Evolutionary conservation across 2,797 vertebrate genomes (phyloP).

Genomic region (Gymnodraco acuticeps): DNA sequence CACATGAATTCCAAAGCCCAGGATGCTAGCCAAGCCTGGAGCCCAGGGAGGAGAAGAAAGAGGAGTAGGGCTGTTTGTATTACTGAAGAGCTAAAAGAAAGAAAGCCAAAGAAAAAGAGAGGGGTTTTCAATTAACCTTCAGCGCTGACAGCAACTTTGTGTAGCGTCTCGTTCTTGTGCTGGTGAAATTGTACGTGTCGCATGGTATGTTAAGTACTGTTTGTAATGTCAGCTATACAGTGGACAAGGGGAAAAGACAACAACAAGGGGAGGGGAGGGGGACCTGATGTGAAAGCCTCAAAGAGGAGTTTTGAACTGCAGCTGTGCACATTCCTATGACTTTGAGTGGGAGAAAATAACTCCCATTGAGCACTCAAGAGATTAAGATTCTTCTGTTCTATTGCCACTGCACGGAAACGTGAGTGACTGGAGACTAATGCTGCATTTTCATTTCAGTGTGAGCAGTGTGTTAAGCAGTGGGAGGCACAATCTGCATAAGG

Average conservation of each 20-base stretch:
- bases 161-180: conserved; percentile 38
- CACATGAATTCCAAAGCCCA: conserved; percentile 77
- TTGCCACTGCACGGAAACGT: conserved; percentile 39
- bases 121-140: conserved; percentile 74
- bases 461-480: conserved; percentile 13
- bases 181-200: conserved; percentile 51
- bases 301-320: conserved; percentile 64
- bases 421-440: conserved; percentile 39
- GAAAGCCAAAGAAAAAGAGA: conserved; percentile 38
- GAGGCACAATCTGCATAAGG: conserved; percentile 1
- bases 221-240: conserved; percentile 47
- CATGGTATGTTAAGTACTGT: conserved; percentile 41
- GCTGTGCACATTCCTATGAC: conserved; percentile 70
- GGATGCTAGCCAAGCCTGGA: conserved; percentile 75
- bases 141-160: conserved; percentile 48
- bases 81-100: conserved; percentile 57
- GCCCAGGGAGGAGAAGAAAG: conserved; percentile 48
- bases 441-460: conserved; percentile 12
- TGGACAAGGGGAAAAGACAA: conserved; percentile 29
- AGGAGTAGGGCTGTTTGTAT: conserved; percentile 34
- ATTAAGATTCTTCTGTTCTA: conserved; percentile 64
- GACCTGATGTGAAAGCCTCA: conserved; percentile 49
- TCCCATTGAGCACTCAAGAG: conserved; percentile 57
- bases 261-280: neutral
- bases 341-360: conserved; percentile 64